Evolutionary conservation across 1,140 invertebrate genomes (phyloP).

Genomic region (Aethina tumida): DNA sequence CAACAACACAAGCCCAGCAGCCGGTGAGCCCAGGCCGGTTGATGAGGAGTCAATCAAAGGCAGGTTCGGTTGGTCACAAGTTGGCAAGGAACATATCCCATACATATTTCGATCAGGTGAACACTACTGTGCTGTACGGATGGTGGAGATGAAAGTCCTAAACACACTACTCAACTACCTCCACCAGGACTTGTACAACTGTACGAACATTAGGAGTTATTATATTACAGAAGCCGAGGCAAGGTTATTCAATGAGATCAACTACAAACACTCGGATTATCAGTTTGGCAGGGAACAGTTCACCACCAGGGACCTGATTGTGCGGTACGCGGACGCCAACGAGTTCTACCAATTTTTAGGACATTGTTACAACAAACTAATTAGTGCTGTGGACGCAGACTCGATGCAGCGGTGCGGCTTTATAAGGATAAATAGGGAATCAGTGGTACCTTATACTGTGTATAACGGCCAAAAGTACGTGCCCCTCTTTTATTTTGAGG

Average conservation of each 20-base stretch:
- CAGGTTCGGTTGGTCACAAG: constrained; percentile 79
- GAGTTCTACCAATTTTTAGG: constrained; percentile 87
- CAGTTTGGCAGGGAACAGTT: constrained; percentile 86
- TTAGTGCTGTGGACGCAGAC: constrained; percentile 50
- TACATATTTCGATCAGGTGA: constrained; percentile 75
- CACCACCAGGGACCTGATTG: constrained; percentile 80
- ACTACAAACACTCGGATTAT: constrained; percentile 81
- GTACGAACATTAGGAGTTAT: constrained; percentile 84
- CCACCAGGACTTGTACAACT: constrained; percentile 74
- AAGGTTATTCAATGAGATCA: constrained; percentile 86
- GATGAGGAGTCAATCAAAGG: constrained; percentile 76
- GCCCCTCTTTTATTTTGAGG: constrained; percentile 89
- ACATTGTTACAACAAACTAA: constrained; percentile 75
- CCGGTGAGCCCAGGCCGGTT: constrained; percentile 25
- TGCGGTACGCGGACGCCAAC: constrained; percentile 72
- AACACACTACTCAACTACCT: constrained; percentile 75
- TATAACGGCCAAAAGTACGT: constrained; percentile 77
- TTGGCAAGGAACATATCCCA: constrained; percentile 78
- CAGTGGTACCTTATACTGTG: constrained; percentile 85
- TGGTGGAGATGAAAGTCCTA: constrained; percentile 80
- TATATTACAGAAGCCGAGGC: constrained; percentile 88
- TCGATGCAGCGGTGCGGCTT: constrained; percentile 81
- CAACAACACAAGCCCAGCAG: constrained; percentile 14
- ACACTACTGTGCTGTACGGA: constrained; percentile 82
- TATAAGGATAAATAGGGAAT: constrained; percentile 87